Conservation (phyloP, 2,888 invertebrate genomes). For the Agrotis puta region DNA sequence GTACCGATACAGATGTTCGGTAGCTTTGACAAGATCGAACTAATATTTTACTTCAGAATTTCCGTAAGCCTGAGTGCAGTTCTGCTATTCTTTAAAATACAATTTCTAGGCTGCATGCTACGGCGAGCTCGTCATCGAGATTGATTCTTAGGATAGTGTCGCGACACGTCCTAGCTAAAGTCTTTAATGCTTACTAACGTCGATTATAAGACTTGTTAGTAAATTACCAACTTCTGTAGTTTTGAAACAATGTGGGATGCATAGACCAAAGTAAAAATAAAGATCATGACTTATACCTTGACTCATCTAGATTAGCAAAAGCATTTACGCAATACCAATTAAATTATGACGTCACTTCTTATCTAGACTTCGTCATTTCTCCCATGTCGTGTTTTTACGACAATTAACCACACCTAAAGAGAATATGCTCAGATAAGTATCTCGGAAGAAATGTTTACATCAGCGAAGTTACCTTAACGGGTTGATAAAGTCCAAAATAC, state of each 20-base stretch:
- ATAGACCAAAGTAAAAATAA: neutral
- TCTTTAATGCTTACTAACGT: neutral
- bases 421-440: neutral
- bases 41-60: neutral
- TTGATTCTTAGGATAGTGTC: too few species aligned
- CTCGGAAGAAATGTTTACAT: neutral
- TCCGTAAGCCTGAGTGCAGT: too few species aligned
- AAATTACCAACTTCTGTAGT: neutral
- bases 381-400: neutral
- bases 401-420: too few species aligned
- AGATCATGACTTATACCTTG: conserved; percentile 13
- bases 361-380: conserved; percentile 5
- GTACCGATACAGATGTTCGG: too few species aligned
- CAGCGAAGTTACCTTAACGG: conserved; percentile 3
- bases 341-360: conserved; percentile 5
- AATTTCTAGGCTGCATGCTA: too few species aligned
- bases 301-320: conserved; percentile 19
- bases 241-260: neutral
- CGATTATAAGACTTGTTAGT: neutral
- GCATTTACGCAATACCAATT: conserved; percentile 6
- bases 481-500: conserved; percentile 25
- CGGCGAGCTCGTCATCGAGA: too few species aligned
- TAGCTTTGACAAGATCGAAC: neutral
- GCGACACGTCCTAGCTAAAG: neutral
- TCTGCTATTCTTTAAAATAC: too few species aligned